Percentiles rank a stretch among this genome's conserved stretches.
These are phyloP conservation scores for Cerceris rybyensis DNA, from an alignment of 2,888 invertebrate species.

Conservation along the genomic window DNA sequence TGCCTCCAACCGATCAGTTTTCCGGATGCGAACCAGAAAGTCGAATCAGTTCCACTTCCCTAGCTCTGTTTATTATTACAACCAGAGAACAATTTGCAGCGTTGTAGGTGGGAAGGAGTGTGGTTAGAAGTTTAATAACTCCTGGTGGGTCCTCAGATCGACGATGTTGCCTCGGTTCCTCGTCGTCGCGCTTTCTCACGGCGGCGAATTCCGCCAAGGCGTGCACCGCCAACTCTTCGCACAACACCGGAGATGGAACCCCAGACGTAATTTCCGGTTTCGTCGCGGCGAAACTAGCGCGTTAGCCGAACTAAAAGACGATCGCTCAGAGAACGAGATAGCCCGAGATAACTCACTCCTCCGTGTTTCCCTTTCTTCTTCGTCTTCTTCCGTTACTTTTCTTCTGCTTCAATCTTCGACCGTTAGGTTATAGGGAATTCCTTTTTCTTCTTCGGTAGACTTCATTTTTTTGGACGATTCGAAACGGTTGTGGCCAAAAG, in stretches of 20 bases:
- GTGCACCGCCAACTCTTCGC: constrained; percentile 72
- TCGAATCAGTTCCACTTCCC: neutral
- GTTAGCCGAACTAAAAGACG: constrained; percentile 79
- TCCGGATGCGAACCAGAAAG: neutral
- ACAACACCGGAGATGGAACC: constrained; percentile 81
- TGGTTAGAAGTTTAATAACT: constrained; percentile 76
- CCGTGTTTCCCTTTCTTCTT: constrained; percentile 43
- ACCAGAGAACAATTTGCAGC: constrained; percentile 53
- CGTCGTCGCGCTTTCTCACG: constrained; percentile 59
- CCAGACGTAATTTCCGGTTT: constrained; percentile 81
- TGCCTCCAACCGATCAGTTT: too few species aligned
- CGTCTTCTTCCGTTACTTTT: neutral
- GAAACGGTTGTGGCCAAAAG: too few species aligned
- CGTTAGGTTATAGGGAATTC: neutral
- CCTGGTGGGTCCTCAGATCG: constrained; percentile 40
- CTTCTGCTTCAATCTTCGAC: neutral
- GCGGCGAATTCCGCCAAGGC: constrained; percentile 67
- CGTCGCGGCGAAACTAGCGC: constrained; percentile 66
- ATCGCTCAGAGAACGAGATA: constrained; percentile 75
- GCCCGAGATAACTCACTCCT: constrained; percentile 65
- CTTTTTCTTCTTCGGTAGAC: constrained; percentile 2
- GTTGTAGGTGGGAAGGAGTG: constrained; percentile 27
- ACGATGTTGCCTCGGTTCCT: constrained; percentile 39
- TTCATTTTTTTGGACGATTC: too few species aligned
- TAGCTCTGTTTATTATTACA: constrained; percentile 54